phyloP scores from a whole-genome alignment of 2,113 vertebrate genomes.

The Paraplagusia blochii region DNA sequence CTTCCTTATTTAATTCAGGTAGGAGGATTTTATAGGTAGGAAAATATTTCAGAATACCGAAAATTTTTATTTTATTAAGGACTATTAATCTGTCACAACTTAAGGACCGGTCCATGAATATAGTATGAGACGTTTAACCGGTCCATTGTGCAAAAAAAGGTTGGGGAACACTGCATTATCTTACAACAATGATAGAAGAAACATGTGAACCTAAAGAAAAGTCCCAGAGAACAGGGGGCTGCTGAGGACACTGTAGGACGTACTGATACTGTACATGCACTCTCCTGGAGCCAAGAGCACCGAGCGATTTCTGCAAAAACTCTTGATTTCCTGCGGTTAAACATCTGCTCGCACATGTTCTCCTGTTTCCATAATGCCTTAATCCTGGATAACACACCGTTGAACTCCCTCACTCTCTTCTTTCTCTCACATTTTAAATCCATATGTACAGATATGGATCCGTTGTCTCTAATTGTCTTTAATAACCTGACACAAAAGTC shows the following conservation, averaged over 20 bases:
- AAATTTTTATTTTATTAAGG: no score
- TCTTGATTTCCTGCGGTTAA: slow-evolving; percentile 31
- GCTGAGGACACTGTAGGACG: slow-evolving; percentile 22
- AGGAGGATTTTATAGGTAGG: no score
- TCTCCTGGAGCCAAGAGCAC: slow-evolving; percentile 6
- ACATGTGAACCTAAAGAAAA: no score
- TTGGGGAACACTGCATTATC: no score
- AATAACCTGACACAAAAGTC: slow-evolving; percentile 68
- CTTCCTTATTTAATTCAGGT: no score
- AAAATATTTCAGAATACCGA: no score
- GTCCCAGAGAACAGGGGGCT: background rate
- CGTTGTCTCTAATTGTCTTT: slow-evolving; percentile 61
- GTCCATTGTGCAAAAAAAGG: no score
- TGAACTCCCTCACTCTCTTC: slow-evolving; percentile 9
- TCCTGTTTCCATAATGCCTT: slow-evolving; percentile 35
- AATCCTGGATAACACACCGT: slow-evolving; percentile 41
- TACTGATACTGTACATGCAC: slow-evolving; percentile 6
- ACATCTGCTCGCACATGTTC: slow-evolving; percentile 42
- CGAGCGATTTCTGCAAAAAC: slow-evolving; percentile 21
- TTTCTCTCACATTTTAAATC: background rate
- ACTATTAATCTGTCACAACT: no score
- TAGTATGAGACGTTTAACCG: no score
- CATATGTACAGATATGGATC: background rate
- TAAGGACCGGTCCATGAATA: no score
- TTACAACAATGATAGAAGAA: no score